Percentiles rank a stretch among this genome's conserved stretches.
Evolutionary conservation across 2,888 invertebrate species (phyloP).

Genomic region (Antitype chi): DNA sequence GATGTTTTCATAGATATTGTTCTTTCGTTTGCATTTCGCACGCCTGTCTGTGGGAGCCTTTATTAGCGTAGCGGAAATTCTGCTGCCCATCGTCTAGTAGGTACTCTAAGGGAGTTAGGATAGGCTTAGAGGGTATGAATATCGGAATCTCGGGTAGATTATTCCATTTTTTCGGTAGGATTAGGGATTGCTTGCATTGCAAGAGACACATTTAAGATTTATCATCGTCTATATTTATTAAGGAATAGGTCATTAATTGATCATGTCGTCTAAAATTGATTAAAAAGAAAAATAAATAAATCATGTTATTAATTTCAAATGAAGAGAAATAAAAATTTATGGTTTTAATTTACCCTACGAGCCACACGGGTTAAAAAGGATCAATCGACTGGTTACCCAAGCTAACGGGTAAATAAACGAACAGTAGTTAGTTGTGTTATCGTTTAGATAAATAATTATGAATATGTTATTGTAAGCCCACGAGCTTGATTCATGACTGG

Average conservation of each 20-base stretch:
- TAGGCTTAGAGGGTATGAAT: too few species aligned
- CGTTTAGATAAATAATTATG: conserved; percentile 14
- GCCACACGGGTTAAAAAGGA: conserved; percentile 29
- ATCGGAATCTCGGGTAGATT: too few species aligned
- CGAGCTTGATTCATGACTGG: not conserved
- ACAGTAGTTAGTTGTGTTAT: not conserved
- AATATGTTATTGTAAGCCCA: conserved; percentile 7
- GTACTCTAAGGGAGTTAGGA: not conserved
- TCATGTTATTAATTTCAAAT: not conserved
- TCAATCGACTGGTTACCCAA: conserved; percentile 32
- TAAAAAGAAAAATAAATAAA: not conserved
- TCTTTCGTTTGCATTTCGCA: too few species aligned
- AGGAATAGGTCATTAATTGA: too few species aligned
- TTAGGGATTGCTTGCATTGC: too few species aligned
- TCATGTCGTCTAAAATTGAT: not conserved
- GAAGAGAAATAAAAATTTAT: conserved; percentile 15
- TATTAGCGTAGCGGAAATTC: not conserved
- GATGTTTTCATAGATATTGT: too few species aligned
- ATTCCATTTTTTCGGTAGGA: too few species aligned
- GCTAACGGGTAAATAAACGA: conserved; percentile 16
- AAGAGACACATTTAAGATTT: not conserved
- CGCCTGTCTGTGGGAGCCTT: too few species aligned
- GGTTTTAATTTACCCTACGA: not conserved
- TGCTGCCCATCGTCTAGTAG: not conserved
- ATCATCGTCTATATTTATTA: not conserved